Evolutionary conservation across 2,888 invertebrate genomes (phyloP).

Genomic region (Trachelus tabidus): DNA sequence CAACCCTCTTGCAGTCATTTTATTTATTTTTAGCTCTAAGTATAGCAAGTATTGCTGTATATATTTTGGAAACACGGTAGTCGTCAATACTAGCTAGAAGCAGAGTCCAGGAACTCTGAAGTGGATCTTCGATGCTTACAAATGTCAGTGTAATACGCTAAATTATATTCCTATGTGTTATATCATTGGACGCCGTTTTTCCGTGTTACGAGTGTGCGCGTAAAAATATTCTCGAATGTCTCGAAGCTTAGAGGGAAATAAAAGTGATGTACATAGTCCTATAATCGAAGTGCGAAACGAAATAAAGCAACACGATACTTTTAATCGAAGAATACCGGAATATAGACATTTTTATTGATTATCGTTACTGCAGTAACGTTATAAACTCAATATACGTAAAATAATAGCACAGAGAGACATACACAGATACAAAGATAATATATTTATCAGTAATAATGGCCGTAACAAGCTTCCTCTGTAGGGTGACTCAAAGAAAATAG

Average conservation of each 20-base stretch:
- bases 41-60: neutral
- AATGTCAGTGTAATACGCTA: neutral
- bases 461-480: neutral
- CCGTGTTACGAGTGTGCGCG: neutral
- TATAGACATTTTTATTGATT: neutral
- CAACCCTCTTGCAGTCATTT: neutral
- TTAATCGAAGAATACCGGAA: neutral
- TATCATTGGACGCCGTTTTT: neutral
- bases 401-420: neutral
- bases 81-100: neutral
- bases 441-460: neutral
- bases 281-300: neutral
- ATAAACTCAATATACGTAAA: too few species aligned
- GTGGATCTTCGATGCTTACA: neutral
- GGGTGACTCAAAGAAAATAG: neutral
- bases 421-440: neutral
- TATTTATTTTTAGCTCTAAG: neutral
- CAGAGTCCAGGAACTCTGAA: neutral
- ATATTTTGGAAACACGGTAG: neutral
- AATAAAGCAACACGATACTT: neutral
- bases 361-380: neutral
- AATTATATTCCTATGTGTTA: neutral
- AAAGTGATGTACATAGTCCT: neutral
- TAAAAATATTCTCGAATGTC: neutral
- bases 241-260: neutral